These are phyloP conservation scores for Perca fluviatilis DNA, from an alignment of 2,113 vertebrate species.

Conservation along the genomic window DNA sequence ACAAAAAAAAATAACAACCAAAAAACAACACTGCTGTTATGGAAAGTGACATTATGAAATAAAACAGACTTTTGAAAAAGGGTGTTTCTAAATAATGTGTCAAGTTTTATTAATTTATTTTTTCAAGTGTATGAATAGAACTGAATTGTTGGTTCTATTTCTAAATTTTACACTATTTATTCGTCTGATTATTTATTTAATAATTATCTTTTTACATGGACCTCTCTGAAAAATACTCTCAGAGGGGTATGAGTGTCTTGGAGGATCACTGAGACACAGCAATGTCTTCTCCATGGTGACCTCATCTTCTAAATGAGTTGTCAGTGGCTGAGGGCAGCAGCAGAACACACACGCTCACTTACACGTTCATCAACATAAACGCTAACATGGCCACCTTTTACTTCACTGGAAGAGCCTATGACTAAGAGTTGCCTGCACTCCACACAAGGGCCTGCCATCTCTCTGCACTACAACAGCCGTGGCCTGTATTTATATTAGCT, in stretches of 20 bases:
- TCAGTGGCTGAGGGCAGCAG: constrained; percentile 60
- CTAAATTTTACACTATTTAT: not conserved
- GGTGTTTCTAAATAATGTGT: not conserved
- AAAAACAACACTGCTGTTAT: not conserved
- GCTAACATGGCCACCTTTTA: constrained; percentile 40
- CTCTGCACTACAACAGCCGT: constrained; percentile 56
- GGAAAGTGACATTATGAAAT: not conserved
- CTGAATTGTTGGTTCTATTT: not conserved
- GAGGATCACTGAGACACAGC: not conserved
- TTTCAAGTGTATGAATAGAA: not conserved
- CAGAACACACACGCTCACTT: constrained; percentile 59
- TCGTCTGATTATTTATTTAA: not conserved
- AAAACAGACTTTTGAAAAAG: not conserved
- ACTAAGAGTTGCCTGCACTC: constrained; percentile 53
- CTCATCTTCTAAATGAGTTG: constrained; percentile 63
- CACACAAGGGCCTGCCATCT: constrained; percentile 61
- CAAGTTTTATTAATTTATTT: not conserved
- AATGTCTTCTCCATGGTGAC: constrained; percentile 38
- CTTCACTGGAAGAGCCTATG: constrained; percentile 38
- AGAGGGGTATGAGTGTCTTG: constrained; percentile 15
- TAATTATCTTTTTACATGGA: not conserved
- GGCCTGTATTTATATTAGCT: constrained; percentile 80
- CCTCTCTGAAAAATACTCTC: not conserved
- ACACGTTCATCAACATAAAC: constrained; percentile 50
- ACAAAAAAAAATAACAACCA: no score